Conservation (phyloP, 2,113 vertebrate genomes). For the Enhydra lutris region DNA sequence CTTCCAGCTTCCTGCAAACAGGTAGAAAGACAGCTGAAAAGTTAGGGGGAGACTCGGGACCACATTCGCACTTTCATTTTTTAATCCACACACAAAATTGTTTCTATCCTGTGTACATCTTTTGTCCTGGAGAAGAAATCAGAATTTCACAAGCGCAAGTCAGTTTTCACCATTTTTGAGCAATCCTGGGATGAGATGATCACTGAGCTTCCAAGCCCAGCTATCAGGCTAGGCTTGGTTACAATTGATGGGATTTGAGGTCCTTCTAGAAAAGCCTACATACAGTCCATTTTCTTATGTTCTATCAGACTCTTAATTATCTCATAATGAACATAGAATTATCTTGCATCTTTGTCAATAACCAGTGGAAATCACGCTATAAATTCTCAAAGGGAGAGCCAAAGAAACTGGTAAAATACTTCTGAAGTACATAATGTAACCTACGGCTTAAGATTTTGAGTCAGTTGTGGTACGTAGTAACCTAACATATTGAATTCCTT, state of each 20-base stretch:
- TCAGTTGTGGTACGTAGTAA: neutral
- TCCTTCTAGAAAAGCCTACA: neutral
- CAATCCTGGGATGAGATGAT: neutral
- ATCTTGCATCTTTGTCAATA: neutral
- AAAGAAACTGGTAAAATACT: neutral
- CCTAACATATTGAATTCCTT: neutral
- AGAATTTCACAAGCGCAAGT: neutral
- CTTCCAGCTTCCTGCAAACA: conserved; percentile 5
- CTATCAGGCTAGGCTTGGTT: neutral
- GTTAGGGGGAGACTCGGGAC: neutral
- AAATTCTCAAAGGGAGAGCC: neutral
- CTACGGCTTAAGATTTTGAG: neutral
- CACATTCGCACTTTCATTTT: neutral
- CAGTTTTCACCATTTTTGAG: neutral
- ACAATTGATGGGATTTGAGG: neutral
- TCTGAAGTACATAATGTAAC: neutral
- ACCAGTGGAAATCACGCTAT: neutral
- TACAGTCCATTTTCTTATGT: neutral
- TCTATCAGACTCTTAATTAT: neutral
- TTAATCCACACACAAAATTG: neutral
- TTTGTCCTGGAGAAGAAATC: neutral
- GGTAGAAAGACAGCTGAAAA: conserved; percentile 27
- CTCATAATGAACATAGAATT: conserved; percentile 12
- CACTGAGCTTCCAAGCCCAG: neutral
- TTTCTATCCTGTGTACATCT: neutral